Conservation (phyloP, 2,797 vertebrate genomes). For the Cottoperca gobio region DNA sequence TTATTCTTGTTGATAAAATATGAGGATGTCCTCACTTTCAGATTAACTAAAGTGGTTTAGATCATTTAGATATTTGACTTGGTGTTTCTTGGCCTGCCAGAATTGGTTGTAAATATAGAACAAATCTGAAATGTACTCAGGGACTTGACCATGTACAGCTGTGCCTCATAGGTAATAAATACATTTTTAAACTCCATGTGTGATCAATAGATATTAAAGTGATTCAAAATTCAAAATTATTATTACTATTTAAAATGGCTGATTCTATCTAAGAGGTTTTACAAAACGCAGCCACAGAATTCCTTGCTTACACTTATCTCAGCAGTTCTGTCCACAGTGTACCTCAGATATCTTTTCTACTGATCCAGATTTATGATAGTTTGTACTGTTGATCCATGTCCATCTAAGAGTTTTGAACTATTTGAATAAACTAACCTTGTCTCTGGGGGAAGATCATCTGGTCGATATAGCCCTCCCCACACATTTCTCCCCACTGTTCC, state of each 20-base stretch:
- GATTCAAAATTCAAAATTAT: neutral
- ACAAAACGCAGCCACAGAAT: no score
- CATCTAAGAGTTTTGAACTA: neutral
- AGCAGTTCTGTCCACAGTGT: no score
- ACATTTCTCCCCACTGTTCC: conserved; percentile 1
- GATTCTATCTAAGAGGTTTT: neutral
- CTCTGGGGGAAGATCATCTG: neutral
- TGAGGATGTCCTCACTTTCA: no score
- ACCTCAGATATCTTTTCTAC: neutral
- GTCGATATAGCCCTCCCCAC: neutral
- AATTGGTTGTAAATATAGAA: neutral
- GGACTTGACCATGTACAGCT: neutral
- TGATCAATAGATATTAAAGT: neutral
- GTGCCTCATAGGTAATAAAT: neutral
- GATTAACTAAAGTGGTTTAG: neutral
- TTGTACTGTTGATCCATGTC: neutral
- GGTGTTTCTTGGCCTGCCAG: neutral
- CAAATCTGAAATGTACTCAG: neutral
- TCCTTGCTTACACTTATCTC: no score
- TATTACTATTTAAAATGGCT: neutral
- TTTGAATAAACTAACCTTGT: neutral
- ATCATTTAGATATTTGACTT: neutral
- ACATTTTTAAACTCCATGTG: neutral
- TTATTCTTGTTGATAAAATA: no score
- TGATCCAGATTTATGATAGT: neutral